Conservation (phyloP, 1,140 invertebrate genomes). For the Papilio dardanus region DNA sequence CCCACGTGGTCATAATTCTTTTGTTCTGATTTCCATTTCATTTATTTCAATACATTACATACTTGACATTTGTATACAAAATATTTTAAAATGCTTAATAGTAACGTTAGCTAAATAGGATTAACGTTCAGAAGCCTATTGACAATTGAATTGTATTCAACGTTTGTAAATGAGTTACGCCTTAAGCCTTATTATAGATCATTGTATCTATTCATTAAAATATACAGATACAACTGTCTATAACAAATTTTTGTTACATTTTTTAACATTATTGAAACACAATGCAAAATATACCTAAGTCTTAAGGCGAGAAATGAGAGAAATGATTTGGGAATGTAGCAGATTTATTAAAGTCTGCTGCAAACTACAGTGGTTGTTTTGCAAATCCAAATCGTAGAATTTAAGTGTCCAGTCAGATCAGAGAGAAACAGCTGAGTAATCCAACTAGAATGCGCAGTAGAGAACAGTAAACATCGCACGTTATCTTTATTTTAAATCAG, state of each 20-base stretch:
- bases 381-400: slow-evolving; percentile 1
- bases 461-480: slow-evolving; percentile 48
- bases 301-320: too few relatives aligned
- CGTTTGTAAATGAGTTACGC: neutral
- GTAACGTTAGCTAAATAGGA: neutral
- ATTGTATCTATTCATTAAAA: slow-evolving; percentile 5
- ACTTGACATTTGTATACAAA: slow-evolving; percentile 24
- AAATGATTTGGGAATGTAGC: too few relatives aligned
- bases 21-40: slow-evolving; percentile 55
- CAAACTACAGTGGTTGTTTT: too few relatives aligned
- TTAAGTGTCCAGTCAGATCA: neutral
- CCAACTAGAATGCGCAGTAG: slow-evolving; percentile 7
- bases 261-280: too few relatives aligned
- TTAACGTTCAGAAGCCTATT: slow-evolving; percentile 15
- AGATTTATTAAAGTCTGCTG: too few relatives aligned
- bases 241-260: too few relatives aligned
- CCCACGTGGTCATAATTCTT: slow-evolving; percentile 54
- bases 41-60: slow-evolving; percentile 38
- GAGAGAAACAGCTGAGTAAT: neutral
- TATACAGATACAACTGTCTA: neutral
- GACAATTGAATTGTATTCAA: slow-evolving; percentile 12
- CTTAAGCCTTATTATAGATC: neutral
- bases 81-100: slow-evolving; percentile 4
- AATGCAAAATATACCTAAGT: too few relatives aligned
- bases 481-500: slow-evolving; percentile 22